Conservation (phyloP, 2,888 invertebrate genomes). For the Leptopilina drosophilae region DNA sequence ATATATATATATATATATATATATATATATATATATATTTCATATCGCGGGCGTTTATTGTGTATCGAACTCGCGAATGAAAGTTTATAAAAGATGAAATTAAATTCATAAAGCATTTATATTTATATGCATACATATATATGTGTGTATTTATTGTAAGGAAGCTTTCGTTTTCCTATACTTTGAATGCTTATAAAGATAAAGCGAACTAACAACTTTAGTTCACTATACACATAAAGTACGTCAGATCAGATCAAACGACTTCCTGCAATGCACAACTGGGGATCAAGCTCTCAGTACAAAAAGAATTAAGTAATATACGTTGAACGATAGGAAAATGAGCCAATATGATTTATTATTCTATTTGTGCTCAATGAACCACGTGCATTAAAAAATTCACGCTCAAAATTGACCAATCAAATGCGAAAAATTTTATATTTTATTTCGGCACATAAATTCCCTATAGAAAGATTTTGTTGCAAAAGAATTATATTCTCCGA, state of each 20-base stretch:
- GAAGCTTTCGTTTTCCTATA: conserved; percentile 24
- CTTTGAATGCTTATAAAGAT: conserved; percentile 32
- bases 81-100: neutral
- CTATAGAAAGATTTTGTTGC: neutral
- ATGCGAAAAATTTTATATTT: neutral
- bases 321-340: conserved; percentile 26
- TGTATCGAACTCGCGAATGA: neutral
- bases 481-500: neutral
- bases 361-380: conserved; percentile 24
- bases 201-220: conserved; percentile 14
- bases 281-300: conserved; percentile 23
- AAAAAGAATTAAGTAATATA: conserved; percentile 35
- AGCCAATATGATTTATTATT: conserved; percentile 27
- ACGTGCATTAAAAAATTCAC: neutral
- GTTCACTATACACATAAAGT: conserved; percentile 1
- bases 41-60: neutral
- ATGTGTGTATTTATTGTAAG: neutral
- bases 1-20: no score
- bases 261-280: conserved; percentile 32
- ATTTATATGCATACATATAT: no score
- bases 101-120: conserved; percentile 2
- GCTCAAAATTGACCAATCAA: neutral
- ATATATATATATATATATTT: neutral
- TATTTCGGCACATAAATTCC: conserved; percentile 14
- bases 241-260: conserved; percentile 25